phyloP scores from a whole-genome alignment of 92 coral and sea anemone genomes.

The Porites evermanni region DNA sequence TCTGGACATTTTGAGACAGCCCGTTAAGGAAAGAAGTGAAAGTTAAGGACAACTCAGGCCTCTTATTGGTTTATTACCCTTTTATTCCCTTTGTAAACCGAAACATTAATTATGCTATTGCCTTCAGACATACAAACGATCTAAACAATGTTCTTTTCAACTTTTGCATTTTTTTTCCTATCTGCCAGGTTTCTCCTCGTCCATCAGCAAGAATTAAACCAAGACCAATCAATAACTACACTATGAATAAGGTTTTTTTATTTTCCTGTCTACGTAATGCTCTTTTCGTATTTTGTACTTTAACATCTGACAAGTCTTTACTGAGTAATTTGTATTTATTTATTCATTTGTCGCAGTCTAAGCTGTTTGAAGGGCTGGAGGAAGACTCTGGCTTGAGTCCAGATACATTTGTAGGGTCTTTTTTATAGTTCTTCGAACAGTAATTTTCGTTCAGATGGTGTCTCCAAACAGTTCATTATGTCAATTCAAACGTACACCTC shows the following conservation, averaged over 20 bases:
- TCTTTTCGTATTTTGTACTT: background rate
- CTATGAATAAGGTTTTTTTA: conserved; percentile 77
- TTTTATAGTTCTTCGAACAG: too few species aligned
- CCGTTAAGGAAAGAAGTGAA: too few species aligned
- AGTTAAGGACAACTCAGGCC: too few species aligned
- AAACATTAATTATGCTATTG: too few species aligned
- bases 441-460: too few species aligned
- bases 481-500: too few species aligned
- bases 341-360: conserved; percentile 62
- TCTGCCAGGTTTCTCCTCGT: conserved; percentile 88
- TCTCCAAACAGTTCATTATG: too few species aligned
- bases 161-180: background rate
- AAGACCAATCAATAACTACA: conserved; percentile 82
- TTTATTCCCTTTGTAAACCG: too few species aligned
- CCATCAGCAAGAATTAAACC: conserved; percentile 95
- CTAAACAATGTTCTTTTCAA: too few species aligned
- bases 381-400: conserved; percentile 90
- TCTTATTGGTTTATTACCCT: too few species aligned
- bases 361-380: conserved; percentile 96
- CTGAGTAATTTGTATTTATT: background rate
- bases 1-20: too few species aligned
- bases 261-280: background rate
- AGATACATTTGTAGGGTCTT: conserved; percentile 98
- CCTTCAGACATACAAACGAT: too few species aligned
- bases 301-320: background rate